phyloP scores from a whole-genome alignment of 2,888 invertebrate species.

The Zootermopsis nevadensis region DNA sequence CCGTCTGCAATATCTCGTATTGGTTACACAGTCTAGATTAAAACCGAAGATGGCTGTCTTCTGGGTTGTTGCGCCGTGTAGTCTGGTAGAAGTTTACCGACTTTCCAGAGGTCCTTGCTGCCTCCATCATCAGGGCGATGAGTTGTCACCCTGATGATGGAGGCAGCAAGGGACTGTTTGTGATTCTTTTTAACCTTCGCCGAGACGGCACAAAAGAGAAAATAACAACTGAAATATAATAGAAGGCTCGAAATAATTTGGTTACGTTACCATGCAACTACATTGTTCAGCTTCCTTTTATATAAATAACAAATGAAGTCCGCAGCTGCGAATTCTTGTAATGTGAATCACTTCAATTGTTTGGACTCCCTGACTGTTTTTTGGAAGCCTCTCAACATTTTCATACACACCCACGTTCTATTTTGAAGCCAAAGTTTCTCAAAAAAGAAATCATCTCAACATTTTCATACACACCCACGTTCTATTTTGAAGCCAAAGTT shows the following conservation, averaged over 20 bases:
- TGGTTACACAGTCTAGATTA: no score
- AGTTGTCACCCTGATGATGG: no score
- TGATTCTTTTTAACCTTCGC: no score
- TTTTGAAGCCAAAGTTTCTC: neutral
- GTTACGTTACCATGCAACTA: constrained; percentile 20
- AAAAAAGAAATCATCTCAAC: neutral
- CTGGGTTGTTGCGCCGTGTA: no score
- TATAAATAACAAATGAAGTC: constrained; percentile 21
- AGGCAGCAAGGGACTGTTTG: no score
- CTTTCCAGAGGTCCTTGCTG: no score
- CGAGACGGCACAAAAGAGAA: no score
- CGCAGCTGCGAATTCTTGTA: constrained; percentile 30
- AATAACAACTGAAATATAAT: neutral
- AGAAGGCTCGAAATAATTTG: neutral
- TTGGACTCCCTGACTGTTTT: neutral
- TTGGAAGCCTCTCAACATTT: neutral
- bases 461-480: neutral
- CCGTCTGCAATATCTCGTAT: neutral
- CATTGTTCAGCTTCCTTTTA: constrained; percentile 35
- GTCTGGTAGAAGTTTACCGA: no score
- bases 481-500: no score
- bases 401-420: neutral
- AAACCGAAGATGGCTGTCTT: no score
- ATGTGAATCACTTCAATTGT: constrained; percentile 29
- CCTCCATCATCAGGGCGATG: no score